Conservation (phyloP, 2,113 vertebrate species). For the Artemisiospiza belli region DNA sequence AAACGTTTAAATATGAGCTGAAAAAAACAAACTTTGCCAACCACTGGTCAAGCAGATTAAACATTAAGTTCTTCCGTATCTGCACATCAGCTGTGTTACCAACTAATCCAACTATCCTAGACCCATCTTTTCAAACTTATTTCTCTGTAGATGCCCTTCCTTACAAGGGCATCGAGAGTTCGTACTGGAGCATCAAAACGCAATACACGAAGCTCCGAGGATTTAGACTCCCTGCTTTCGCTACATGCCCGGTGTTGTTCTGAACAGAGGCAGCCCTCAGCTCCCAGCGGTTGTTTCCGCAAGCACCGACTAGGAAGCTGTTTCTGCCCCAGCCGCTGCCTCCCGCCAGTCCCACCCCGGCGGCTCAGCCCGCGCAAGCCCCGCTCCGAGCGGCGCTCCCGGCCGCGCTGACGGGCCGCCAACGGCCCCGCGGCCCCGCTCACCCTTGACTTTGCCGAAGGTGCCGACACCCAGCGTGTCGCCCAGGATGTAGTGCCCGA, state of each 20-base stretch:
- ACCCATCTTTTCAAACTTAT: neutral
- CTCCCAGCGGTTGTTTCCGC: neutral
- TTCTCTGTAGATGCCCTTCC: neutral
- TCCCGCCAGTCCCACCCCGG: neutral
- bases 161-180: neutral
- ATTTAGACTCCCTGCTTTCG: rapidly evolving
- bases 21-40: neutral
- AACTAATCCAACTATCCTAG: neutral
- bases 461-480: slow-evolving; percentile 96
- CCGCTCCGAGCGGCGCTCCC: neutral
- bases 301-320: rapidly evolving
- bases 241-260: rapidly evolving
- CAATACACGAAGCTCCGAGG: rapidly evolving
- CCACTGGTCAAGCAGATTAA: neutral
- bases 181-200: rapidly evolving
- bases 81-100: neutral
- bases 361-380: rapidly evolving
- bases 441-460: slow-evolving; percentile 98
- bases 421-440: neutral
- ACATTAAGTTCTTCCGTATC: neutral
- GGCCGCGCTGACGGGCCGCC: neutral
- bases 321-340: neutral
- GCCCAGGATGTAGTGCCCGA: slow-evolving; percentile 93
- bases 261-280: neutral
- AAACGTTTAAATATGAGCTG: neutral